Conservation (phyloP, 2,113 vertebrate species). For the Abramis brama region DNA sequence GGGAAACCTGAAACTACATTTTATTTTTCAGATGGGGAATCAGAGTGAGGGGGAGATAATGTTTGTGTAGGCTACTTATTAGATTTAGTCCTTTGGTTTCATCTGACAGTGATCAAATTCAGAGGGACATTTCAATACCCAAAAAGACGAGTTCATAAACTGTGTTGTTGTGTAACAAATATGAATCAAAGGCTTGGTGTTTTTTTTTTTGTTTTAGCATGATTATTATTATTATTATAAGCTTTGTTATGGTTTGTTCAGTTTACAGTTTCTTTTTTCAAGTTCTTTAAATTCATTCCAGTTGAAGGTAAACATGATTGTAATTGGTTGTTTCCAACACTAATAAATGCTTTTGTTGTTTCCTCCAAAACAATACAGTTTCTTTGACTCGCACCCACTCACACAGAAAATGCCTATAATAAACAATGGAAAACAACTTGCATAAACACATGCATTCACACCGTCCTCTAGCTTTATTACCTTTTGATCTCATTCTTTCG, state of each 20-base stretch:
- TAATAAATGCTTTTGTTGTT: slow-evolving; percentile 82
- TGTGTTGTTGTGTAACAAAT: slow-evolving; percentile 72
- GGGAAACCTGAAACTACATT: slow-evolving; percentile 5
- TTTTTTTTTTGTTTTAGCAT: slow-evolving; percentile 69
- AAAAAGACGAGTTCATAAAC: slow-evolving; percentile 51
- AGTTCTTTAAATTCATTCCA: slow-evolving; percentile 83
- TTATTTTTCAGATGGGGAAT: background rate
- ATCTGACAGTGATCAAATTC: background rate
- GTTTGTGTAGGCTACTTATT: background rate
- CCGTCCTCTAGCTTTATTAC: slow-evolving; percentile 40
- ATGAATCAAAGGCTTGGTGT: slow-evolving; percentile 76
- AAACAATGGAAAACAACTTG: slow-evolving; percentile 48
- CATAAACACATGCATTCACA: background rate
- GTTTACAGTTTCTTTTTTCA: slow-evolving; percentile 80
- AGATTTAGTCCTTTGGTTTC: background rate
- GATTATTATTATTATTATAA: slow-evolving; percentile 74
- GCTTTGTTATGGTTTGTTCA: slow-evolving; percentile 77
- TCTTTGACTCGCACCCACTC: slow-evolving; percentile 54
- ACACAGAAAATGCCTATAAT: slow-evolving; percentile 37
- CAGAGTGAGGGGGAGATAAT: background rate
- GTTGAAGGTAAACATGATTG: slow-evolving; percentile 84
- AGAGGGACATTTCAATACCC: background rate
- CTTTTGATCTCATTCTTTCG: slow-evolving; percentile 19
- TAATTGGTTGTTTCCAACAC: slow-evolving; percentile 80
- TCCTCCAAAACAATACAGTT: slow-evolving; percentile 67